phyloP scores from a whole-genome alignment of 2,888 invertebrate genomes.

The Idaea straminata region DNA sequence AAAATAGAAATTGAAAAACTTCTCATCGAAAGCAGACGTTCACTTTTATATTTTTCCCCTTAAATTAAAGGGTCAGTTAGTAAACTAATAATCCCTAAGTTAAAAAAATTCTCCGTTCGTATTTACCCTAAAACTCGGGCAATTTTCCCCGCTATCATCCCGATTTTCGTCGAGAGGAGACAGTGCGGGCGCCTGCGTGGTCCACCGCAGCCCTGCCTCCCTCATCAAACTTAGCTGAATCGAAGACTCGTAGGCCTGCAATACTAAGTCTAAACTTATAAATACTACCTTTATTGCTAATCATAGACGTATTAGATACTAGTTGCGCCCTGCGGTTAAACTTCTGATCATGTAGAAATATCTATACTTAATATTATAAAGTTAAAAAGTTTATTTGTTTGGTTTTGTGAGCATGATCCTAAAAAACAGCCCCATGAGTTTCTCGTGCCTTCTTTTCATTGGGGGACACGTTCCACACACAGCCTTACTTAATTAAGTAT shows the following conservation, averaged over 20 bases:
- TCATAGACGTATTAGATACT: not conserved
- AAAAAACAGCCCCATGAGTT: no score
- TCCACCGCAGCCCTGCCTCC: conserved; percentile 44
- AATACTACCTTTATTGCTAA: not conserved
- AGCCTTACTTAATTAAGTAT: no score
- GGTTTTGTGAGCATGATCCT: no score
- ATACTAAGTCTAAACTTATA: not conserved
- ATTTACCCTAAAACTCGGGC: conserved; percentile 1
- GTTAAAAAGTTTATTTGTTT: no score
- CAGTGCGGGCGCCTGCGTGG: conserved; percentile 69
- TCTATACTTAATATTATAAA: not conserved
- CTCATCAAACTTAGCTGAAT: conserved; percentile 61
- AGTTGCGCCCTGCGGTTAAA: not conserved
- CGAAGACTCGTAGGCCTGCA: conserved; percentile 61
- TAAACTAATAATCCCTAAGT: not conserved
- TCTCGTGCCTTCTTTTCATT: no score
- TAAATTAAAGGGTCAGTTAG: not conserved
- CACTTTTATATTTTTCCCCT: no score
- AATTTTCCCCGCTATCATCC: conserved; percentile 40
- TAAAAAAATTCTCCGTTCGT: not conserved
- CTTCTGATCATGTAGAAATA: conserved; percentile 6
- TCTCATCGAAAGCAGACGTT: no score
- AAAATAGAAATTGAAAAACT: no score
- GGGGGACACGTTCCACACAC: no score
- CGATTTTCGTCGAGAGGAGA: conserved; percentile 60